Evolutionary conservation across 2,888 invertebrate genomes (phyloP).

Genomic region (Drosophila putrida): DNA sequence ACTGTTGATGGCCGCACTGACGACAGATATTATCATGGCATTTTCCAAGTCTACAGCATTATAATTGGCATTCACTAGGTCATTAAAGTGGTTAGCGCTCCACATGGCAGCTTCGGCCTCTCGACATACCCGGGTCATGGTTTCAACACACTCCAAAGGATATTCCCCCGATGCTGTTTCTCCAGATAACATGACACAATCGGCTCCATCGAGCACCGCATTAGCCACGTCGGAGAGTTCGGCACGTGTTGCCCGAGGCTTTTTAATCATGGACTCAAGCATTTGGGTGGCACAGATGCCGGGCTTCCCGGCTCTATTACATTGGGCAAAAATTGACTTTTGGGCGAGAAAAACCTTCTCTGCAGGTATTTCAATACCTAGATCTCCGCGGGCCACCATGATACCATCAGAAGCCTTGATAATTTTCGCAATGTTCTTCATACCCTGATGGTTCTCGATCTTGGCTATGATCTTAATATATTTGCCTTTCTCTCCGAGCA

Average conservation of each 20-base stretch:
- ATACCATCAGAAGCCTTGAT: slow-evolving; percentile 97
- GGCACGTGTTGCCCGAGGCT: slow-evolving; percentile 97
- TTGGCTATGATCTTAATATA: slow-evolving; percentile 98
- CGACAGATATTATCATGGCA: slow-evolving; percentile 95
- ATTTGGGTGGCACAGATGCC: slow-evolving; percentile 99
- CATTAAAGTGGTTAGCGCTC: slow-evolving; percentile 94
- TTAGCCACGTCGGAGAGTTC: slow-evolving; percentile 99
- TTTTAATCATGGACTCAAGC: slow-evolving; percentile 99
- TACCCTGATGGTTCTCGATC: slow-evolving; percentile 99
- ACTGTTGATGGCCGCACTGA: slow-evolving; percentile 95
- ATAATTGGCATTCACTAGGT: slow-evolving; percentile 87
- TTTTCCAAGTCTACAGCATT: slow-evolving; percentile 93
- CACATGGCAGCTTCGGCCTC: slow-evolving; percentile 98
- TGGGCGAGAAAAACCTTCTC: slow-evolving; percentile 98
- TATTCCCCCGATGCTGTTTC: slow-evolving; percentile 99
- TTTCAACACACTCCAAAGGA: slow-evolving; percentile 94
- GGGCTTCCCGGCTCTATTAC: slow-evolving; percentile 97
- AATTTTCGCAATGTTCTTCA: slow-evolving; percentile 96
- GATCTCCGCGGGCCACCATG: slow-evolving; percentile 99
- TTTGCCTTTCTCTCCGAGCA: slow-evolving; percentile 94
- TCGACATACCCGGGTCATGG: slow-evolving; percentile 96
- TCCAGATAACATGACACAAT: slow-evolving; percentile 99
- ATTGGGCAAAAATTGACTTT: slow-evolving; percentile 98
- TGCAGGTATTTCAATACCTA: slow-evolving; percentile 98
- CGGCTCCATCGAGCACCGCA: slow-evolving; percentile 98